phyloP scores from a whole-genome alignment of 2,113 vertebrate species.

The Chauna torquata region DNA sequence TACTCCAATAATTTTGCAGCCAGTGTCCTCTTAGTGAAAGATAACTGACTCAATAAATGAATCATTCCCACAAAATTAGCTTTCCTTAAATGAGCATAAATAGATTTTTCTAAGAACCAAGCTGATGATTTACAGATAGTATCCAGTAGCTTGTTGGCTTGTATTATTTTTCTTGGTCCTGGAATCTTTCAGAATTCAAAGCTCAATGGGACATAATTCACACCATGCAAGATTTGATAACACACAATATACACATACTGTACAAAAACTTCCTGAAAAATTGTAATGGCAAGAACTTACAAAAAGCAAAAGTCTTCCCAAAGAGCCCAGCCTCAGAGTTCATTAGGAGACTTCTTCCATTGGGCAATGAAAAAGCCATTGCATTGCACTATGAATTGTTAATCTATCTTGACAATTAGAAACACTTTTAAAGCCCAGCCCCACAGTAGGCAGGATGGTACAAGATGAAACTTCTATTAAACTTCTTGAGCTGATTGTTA shows the following conservation, averaged over 20 bases:
- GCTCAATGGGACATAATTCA: neutral
- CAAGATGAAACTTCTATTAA: conserved; percentile 21
- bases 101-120: neutral
- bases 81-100: neutral
- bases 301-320: neutral
- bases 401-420: neutral
- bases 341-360: neutral
- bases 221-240: neutral
- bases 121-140: neutral
- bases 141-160: neutral
- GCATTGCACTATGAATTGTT: neutral
- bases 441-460: neutral
- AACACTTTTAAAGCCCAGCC: neutral
- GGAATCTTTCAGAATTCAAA: neutral
- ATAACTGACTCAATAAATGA: neutral
- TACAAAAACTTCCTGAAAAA: neutral
- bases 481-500: neutral
- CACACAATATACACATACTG: neutral
- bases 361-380: neutral
- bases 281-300: neutral
- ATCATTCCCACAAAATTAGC: conserved; percentile 1
- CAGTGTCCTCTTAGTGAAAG: neutral
- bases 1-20: neutral
- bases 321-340: neutral
- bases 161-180: neutral